Evolutionary conservation across 2,888 invertebrate genomes (phyloP), one percentile per base, ranked within the genome.

Genomic region (Philopedon plagiatum): DNA sequence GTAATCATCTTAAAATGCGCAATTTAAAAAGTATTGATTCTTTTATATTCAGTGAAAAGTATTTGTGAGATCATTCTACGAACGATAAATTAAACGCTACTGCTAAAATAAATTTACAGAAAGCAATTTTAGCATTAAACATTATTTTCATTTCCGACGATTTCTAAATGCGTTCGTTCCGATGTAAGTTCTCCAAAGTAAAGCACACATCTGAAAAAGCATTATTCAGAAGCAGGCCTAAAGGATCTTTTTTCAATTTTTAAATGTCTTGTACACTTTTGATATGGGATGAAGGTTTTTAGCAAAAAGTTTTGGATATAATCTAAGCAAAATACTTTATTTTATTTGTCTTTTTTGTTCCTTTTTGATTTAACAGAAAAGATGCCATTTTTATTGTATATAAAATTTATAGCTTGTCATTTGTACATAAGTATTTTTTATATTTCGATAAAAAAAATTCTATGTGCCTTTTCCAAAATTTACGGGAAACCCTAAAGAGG

Each of bases 91-190:
- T n/a, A n/a, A 3, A 44, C 15, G 41, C 41, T n/a, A 1, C 13
- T 13, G 44, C 46, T 11, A 23, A 23, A 46, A 46, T 46, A 46
- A 46, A 46, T 46, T 46, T 21, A 1, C 21, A 9, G 19, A 64
- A 56, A 66, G 26, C 49, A 49, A 63, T 63, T 63, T 63, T 23
- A 19, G 21, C 26, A 39, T 18, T 64, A 56, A 56, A 56, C 56
- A 56, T 64, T 64, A 64, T 56, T 64, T 49, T 37, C 13, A 21
- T 37, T 64, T 41, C 34, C 56, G 34, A 37, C 64, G 54, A 29
- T 56, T 64, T 39, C 64, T 19, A 64, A 64, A 64, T 64, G 26
- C 29, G 19, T 56, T 64, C 37, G 41, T 64, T 23, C 21, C 23
- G 19, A 23, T 46, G 46, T 23, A 46, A 21, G 19, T 23, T 23